phyloP scores from a whole-genome alignment of 1,140 invertebrate genomes.

The Brachionus sp. region DNA sequence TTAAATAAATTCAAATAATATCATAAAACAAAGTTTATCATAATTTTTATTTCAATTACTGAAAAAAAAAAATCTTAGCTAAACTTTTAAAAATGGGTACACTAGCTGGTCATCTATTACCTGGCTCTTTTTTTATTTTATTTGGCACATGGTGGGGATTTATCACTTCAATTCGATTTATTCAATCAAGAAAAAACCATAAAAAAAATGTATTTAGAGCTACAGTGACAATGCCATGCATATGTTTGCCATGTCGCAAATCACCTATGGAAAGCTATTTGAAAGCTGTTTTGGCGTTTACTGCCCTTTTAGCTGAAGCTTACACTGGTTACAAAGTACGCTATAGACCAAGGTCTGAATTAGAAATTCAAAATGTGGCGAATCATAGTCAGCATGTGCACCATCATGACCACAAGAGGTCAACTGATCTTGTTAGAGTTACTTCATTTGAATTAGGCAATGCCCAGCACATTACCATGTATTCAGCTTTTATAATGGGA shows the following conservation, averaged over 20 bases:
- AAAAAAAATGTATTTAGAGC: background rate
- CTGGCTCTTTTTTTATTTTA: constrained; percentile 61
- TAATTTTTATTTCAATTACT: no score
- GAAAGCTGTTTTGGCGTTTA: background rate
- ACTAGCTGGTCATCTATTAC: constrained; percentile 61
- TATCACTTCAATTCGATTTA: background rate
- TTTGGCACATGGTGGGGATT: constrained; percentile 60
- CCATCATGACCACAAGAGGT: background rate
- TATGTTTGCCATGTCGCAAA: background rate
- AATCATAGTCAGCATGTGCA: background rate
- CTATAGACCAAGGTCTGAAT: background rate
- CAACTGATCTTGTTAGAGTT: background rate
- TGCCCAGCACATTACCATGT: constrained; percentile 62
- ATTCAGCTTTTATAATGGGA: constrained; percentile 60
- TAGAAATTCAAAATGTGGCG: background rate
- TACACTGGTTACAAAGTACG: constrained; percentile 27
- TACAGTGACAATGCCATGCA: background rate
- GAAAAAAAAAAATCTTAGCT: no score
- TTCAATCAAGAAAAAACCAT: background rate
- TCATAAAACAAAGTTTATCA: no score
- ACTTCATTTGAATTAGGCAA: background rate
- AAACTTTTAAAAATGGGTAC: constrained; percentile 57
- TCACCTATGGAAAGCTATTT: constrained; percentile 17
- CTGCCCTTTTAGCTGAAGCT: constrained; percentile 10
- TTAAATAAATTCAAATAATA: no score